phyloP scores from a whole-genome alignment of 2,888 invertebrate genomes.

The Agonopterix heracliana region DNA sequence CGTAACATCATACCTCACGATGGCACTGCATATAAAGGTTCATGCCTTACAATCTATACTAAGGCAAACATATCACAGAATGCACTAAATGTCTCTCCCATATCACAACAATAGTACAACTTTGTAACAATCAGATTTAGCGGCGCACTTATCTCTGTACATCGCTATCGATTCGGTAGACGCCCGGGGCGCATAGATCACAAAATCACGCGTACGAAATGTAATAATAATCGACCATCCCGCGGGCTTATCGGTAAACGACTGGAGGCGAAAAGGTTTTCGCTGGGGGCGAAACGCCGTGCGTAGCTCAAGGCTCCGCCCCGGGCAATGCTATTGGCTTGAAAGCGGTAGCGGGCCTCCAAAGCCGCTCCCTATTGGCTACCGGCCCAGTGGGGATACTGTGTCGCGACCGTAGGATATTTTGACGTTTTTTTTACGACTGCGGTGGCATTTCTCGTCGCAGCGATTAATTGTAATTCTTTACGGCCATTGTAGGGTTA shows the following conservation, averaged over 20 bases:
- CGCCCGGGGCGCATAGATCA: slow-evolving; percentile 62
- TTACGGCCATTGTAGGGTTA: slow-evolving; percentile 72
- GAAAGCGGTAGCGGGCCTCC: slow-evolving; percentile 52
- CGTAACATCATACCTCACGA: slow-evolving; percentile 66
- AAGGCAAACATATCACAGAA: slow-evolving; percentile 74
- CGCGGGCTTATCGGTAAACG: slow-evolving; percentile 75
- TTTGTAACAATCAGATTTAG: slow-evolving; percentile 26
- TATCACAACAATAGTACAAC: slow-evolving; percentile 44
- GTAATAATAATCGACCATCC: slow-evolving; percentile 75
- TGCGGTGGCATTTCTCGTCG: slow-evolving; percentile 69
- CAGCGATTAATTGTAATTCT: slow-evolving; percentile 73
- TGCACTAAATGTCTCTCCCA: slow-evolving; percentile 33
- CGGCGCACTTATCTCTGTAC: slow-evolving; percentile 43
- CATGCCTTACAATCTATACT: slow-evolving; percentile 61
- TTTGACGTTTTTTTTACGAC: slow-evolving; percentile 67
- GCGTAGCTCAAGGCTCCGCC: slow-evolving; percentile 70
- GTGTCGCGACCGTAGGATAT: slow-evolving; percentile 54
- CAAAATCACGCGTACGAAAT: slow-evolving; percentile 65
- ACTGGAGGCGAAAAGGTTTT: slow-evolving; percentile 75
- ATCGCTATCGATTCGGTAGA: slow-evolving; percentile 58
- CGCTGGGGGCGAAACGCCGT: slow-evolving; percentile 72
- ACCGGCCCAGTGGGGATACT: slow-evolving; percentile 50
- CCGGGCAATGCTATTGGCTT: slow-evolving; percentile 65
- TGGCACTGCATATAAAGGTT: slow-evolving; percentile 74
- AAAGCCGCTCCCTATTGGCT: slow-evolving; percentile 60